Evolutionary conservation across 2,888 invertebrate species (phyloP).

Genomic region (Phragmatobia fuliginosa): DNA sequence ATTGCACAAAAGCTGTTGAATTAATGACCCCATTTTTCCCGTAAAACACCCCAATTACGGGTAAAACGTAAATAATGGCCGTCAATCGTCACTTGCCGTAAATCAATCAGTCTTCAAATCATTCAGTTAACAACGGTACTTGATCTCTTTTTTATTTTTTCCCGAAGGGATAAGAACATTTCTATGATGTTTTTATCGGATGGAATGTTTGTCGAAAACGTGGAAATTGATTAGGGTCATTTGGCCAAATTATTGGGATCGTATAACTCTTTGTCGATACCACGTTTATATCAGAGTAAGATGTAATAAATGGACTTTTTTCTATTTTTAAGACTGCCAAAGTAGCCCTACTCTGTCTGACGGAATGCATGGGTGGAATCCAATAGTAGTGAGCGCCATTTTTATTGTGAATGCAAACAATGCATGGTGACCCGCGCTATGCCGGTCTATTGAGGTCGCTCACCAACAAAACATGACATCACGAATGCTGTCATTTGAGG

Average conservation of each 20-base stretch:
- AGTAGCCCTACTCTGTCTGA: too few species aligned
- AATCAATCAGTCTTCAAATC: constrained; percentile 17
- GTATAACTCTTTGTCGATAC: background rate
- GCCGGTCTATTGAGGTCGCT: too few species aligned
- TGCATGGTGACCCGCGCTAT: too few species aligned
- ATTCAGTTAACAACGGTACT: constrained; percentile 9
- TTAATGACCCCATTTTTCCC: constrained; percentile 2
- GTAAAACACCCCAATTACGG: constrained; percentile 10
- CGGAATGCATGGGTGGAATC: too few species aligned
- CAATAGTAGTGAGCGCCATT: too few species aligned
- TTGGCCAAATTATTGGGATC: constrained; percentile 11
- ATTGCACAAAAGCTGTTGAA: constrained; percentile 8
- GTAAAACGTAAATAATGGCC: constrained; percentile 9
- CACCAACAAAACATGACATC: too few species aligned
- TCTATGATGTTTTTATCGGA: background rate
- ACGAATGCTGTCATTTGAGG: too few species aligned
- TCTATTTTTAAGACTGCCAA: too few species aligned
- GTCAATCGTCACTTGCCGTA: constrained; percentile 18
- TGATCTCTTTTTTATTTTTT: constrained; percentile 3
- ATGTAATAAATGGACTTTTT: background rate
- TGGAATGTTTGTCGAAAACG: constrained; percentile 4
- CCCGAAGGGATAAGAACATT: background rate
- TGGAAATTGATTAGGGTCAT: constrained; percentile 10
- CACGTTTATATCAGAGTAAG: background rate
- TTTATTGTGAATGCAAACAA: too few species aligned